Percentiles rank a stretch among this genome's conserved stretches.
Evolutionary conservation across 2,113 vertebrate species (phyloP).

Genomic region (Pteronura brasiliensis): DNA sequence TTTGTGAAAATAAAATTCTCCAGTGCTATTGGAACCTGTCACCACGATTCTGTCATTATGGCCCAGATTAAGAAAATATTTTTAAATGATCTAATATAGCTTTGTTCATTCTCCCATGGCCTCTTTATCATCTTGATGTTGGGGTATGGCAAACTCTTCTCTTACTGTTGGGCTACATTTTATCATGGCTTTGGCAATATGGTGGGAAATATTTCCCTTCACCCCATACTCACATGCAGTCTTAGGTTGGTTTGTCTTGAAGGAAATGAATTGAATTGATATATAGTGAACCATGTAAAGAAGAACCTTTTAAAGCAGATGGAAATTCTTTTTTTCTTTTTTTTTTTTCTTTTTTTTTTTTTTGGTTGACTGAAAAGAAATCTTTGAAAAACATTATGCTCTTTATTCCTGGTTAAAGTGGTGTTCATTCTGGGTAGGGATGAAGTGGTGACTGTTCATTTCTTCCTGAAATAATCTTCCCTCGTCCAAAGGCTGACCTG

Average conservation of each 20-base stretch:
- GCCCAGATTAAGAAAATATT: neutral
- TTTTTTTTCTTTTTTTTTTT: no score
- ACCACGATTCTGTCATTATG: neutral
- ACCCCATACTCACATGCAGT: fast-evolving
- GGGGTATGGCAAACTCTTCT: neutral
- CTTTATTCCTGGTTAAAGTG: neutral
- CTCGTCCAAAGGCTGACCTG: neutral
- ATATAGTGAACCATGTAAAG: neutral
- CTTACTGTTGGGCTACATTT: neutral
- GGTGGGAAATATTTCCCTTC: neutral
- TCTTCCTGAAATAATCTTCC: neutral
- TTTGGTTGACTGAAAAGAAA: neutral
- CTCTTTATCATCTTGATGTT: neutral
- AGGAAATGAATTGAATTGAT: neutral
- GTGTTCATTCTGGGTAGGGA: neutral
- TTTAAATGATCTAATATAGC: neutral
- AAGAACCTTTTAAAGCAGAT: neutral
- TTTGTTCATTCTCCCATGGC: neutral
- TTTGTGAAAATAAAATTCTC: neutral
- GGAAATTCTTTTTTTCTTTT: neutral
- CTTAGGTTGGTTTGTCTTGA: neutral
- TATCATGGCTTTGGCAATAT: neutral
- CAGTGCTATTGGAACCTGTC: neutral
- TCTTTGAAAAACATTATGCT: neutral
- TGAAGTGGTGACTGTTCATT: neutral